Evolutionary conservation across 2,797 vertebrate genomes (phyloP).

Genomic region (Catamblyrhynchus diadema): DNA sequence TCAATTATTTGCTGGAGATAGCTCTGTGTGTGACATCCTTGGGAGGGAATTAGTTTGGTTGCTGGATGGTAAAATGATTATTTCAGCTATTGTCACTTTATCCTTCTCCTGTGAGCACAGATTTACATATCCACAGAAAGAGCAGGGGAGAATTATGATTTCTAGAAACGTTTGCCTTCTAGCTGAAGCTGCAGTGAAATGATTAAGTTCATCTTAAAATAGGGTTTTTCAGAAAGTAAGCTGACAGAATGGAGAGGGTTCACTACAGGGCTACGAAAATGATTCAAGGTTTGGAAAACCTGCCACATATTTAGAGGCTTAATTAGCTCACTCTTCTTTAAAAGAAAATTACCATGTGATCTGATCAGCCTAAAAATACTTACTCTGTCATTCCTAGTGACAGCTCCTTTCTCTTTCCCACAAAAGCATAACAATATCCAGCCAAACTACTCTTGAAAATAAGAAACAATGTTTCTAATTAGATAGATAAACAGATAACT

Average conservation of each 20-base stretch:
- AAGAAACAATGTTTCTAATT: not conserved
- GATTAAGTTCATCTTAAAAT: slow-evolving; percentile 8
- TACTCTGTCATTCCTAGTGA: not conserved
- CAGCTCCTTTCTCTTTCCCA: not conserved
- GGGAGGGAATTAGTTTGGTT: not conserved
- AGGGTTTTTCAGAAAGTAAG: not conserved
- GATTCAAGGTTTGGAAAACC: slow-evolving; percentile 13
- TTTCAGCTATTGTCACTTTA: slow-evolving; percentile 18
- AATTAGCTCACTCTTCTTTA: slow-evolving; percentile 2
- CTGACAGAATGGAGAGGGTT: not conserved
- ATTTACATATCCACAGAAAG: slow-evolving; percentile 20
- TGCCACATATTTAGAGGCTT: not conserved
- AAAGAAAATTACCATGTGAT: not conserved
- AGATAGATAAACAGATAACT: not conserved
- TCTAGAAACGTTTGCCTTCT: not conserved
- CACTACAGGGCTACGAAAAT: not conserved
- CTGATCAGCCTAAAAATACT: not conserved
- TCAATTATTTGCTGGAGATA: not conserved
- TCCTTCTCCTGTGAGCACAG: not conserved
- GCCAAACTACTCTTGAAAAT: not conserved
- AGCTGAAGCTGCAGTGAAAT: not conserved
- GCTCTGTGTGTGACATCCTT: fast-evolving
- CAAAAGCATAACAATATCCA: not conserved
- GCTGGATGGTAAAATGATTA: not conserved
- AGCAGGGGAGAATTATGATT: not conserved